phyloP scores from a whole-genome alignment of 2,888 invertebrate species.

The Chloroclysta siterata region DNA sequence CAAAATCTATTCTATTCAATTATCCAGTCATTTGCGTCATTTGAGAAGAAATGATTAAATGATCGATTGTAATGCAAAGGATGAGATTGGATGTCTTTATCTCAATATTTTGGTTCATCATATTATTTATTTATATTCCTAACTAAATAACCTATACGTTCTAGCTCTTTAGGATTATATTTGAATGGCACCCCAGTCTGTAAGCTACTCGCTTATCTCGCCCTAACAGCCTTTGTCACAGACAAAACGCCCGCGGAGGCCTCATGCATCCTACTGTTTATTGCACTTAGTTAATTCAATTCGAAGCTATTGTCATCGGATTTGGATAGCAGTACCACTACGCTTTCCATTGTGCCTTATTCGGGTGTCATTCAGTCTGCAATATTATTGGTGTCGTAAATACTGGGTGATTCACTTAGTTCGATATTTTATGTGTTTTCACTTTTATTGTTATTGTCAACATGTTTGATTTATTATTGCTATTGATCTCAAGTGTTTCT shows the following conservation, averaged over 20 bases:
- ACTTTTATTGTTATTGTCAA: slow-evolving; percentile 29
- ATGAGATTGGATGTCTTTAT: too few species aligned
- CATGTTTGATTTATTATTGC: slow-evolving; percentile 2
- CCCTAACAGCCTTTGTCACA: slow-evolving; percentile 23
- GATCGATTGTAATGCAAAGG: too few species aligned
- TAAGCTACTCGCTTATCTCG: slow-evolving; percentile 17
- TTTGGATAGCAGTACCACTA: slow-evolving; percentile 57
- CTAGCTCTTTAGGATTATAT: not conserved
- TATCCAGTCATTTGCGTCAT: not conserved
- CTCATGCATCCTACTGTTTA: slow-evolving; percentile 37
- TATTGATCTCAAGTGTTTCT: not conserved
- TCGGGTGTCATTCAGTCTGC: slow-evolving; percentile 54
- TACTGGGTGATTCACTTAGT: slow-evolving; percentile 34
- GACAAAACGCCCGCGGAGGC: slow-evolving; percentile 33
- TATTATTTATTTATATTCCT: not conserved
- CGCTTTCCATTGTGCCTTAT: slow-evolving; percentile 48
- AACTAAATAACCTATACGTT: not conserved
- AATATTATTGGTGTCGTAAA: slow-evolving; percentile 38
- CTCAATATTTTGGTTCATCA: too few species aligned
- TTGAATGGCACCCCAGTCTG: slow-evolving; percentile 1
- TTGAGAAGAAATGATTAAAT: too few species aligned
- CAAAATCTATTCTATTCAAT: slow-evolving; percentile 22
- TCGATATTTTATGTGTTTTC: slow-evolving; percentile 41
- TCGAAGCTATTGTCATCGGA: slow-evolving; percentile 55
- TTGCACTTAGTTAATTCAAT: slow-evolving; percentile 53